Evolutionary conservation across 2,888 invertebrate species (phyloP), one percentile per base, ranked within the genome.

Genomic region (Synergus umbraculus): DNA sequence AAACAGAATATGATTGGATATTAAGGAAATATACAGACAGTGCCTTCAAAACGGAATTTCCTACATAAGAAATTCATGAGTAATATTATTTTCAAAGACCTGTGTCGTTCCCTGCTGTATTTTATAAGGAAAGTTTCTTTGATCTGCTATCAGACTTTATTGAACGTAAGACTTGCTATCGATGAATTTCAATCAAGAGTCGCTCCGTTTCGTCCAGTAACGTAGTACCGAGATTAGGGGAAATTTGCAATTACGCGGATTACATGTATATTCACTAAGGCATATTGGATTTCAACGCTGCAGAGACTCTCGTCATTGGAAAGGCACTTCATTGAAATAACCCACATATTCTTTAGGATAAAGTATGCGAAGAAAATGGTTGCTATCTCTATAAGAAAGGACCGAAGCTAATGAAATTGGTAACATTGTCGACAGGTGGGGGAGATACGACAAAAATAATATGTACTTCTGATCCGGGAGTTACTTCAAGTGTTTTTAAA

Each of bases 71-170:
- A 63, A 63, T 29, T 29, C 29, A 29, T 13, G 29, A 63, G 63
- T 63, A 63, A 63, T 29, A 63, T 63, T 12, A 63, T 29, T 63
- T 63, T 9, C 29, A 12, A 29, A 29, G 63, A 29, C 13, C 60
- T 12, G 10, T 60, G 60, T 10, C 18, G 22, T 60, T 60, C 10
- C 63, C 4, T 5, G 12, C 22, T 63, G 63, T 63, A 13, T 63
- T 63, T 12, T 12, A 12, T 29, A 63, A 63, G 18, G 5, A 63
- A 22, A 13, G 18, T 63, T 63, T 29, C 63, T 63, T 29, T 63
- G 63, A 63, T 63, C 22, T 63, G 63, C 18, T 12, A 29, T 63
- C 29, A 63, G 63, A 63, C 22, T 63, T 63, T 63, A 63, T 63
- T 29, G 29, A 29, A 63, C 29, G 29, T 13, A 22, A 29, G 10